Conservation (phyloP, 2,888 invertebrate genomes). For the Electrophaes corylata region DNA sequence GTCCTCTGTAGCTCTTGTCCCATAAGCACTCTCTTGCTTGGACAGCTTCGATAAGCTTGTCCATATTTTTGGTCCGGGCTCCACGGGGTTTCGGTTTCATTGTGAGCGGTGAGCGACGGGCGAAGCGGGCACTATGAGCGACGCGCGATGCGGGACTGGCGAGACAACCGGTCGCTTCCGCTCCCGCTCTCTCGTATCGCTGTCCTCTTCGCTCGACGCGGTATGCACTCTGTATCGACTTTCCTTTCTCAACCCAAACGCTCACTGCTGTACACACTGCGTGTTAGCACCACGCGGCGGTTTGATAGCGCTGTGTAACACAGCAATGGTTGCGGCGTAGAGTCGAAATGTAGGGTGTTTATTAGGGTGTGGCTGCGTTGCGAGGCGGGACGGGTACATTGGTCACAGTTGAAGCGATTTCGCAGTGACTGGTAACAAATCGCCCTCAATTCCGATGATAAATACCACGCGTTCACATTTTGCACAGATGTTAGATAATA, state of each 20-base stretch:
- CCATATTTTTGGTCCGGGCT: conserved; percentile 72
- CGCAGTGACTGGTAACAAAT: conserved; percentile 23
- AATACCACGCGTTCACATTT: conserved; percentile 5
- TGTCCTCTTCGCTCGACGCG: conserved; percentile 66
- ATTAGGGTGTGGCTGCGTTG: conserved; percentile 42
- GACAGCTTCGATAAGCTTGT: conserved; percentile 77
- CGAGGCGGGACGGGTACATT: conserved; percentile 47
- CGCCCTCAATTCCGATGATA: conserved; percentile 9
- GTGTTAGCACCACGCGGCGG: background rate
- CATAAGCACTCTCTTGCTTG: conserved; percentile 78
- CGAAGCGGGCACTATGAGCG: conserved; percentile 53
- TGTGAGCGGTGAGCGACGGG: conserved; percentile 66
- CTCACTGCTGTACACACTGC: conserved; percentile 24
- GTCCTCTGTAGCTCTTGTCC: conserved; percentile 77
- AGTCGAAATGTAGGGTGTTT: conserved; percentile 17
- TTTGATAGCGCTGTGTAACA: background rate
- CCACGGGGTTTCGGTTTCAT: conserved; percentile 69
- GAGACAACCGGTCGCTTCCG: conserved; percentile 52
- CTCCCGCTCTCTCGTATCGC: conserved; percentile 53
- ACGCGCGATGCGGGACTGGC: conserved; percentile 63
- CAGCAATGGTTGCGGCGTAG: conserved; percentile 34
- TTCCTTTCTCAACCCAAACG: conserved; percentile 3
- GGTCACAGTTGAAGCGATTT: conserved; percentile 55
- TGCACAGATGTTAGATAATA: background rate
- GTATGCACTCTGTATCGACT: conserved; percentile 54